Evolutionary conservation across 1,140 invertebrate species (phyloP), one percentile per base, ranked within the genome.

Genomic region (Chrysomallon squamiferum): DNA sequence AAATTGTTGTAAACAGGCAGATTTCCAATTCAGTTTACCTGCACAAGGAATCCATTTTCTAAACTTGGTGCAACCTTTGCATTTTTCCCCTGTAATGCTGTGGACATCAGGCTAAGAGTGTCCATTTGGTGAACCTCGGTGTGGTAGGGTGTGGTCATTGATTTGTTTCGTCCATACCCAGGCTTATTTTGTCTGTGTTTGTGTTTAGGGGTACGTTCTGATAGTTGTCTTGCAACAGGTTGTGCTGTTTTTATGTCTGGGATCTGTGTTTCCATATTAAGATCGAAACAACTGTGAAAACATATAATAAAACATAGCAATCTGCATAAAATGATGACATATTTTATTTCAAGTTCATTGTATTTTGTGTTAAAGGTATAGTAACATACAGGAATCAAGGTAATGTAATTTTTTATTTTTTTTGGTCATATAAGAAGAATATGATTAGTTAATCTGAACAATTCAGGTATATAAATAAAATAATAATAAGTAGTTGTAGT

Each of bases 11-110:
- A n/a, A n/a, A n/a, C n/a, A n/a, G n/a, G n/a, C n/a, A n/a, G n/a
- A n/a, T n/a, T n/a, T n/a, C n/a, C n/a, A n/a, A n/a, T n/a, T n/a
- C n/a, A n/a, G n/a, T 32, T 25, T 60, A 74, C 75, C 68, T 72
- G 68, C 27, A 73, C 68, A 32, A 76, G 65, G 49, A 76, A 76
- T 2, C 74, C 76, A 41, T 68, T 27, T 38, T 73, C 68, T 33
- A 70, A 62, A 52, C 60, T 56, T 3, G 74, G 74, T 32, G 69
- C 49, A 56, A 66, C 38, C 59, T 76, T 78, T 2, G 71, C 68
- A 47, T 72, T 70, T 27, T 27, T 54, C 50, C 58, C 58, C n/a
- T 41, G 32, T 59, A 35, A 41, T 6, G 58, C 38, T n/a, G 58
- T 41, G 7, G 58, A 35, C 58, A 59, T n/a, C 33, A 59, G 22